Evolutionary conservation across 2,113 vertebrate genomes (phyloP).

Genomic region (Vulpes vulpes): DNA sequence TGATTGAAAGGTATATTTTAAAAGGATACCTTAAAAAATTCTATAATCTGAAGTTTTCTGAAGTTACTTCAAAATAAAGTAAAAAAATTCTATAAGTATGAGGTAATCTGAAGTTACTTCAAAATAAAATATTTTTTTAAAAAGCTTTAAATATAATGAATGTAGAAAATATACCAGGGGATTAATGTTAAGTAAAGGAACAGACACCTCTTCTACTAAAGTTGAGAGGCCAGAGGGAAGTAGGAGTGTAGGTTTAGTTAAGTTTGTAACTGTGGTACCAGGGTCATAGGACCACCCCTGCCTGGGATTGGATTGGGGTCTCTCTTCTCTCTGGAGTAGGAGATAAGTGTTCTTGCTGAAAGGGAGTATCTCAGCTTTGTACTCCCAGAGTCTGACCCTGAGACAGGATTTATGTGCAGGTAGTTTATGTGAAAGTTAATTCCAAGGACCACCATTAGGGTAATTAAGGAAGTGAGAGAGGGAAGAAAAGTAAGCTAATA

Average conservation of each 20-base stretch:
- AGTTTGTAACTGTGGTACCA: background rate
- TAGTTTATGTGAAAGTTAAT: background rate
- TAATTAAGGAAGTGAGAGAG: background rate
- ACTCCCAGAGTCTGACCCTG: background rate
- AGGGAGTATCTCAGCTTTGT: background rate
- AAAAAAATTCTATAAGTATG: background rate
- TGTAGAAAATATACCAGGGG: background rate
- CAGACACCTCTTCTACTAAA: background rate
- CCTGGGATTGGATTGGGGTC: background rate
- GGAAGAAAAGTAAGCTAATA: background rate
- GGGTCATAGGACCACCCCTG: background rate
- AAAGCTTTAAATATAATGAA: background rate
- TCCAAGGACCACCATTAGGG: background rate
- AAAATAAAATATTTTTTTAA: background rate
- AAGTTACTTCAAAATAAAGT: background rate
- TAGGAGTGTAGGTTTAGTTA: background rate
- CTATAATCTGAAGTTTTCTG: background rate
- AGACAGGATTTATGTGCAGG: background rate
- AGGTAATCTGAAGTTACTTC: constrained; percentile 20
- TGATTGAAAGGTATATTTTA: background rate
- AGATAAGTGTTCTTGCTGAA: background rate
- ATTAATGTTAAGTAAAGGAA: background rate
- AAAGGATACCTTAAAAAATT: background rate
- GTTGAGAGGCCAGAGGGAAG: background rate
- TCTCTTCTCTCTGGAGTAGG: background rate